Evolutionary conservation across 2,113 vertebrate genomes (phyloP).

Genomic region (Gracilinanus agilis): DNA sequence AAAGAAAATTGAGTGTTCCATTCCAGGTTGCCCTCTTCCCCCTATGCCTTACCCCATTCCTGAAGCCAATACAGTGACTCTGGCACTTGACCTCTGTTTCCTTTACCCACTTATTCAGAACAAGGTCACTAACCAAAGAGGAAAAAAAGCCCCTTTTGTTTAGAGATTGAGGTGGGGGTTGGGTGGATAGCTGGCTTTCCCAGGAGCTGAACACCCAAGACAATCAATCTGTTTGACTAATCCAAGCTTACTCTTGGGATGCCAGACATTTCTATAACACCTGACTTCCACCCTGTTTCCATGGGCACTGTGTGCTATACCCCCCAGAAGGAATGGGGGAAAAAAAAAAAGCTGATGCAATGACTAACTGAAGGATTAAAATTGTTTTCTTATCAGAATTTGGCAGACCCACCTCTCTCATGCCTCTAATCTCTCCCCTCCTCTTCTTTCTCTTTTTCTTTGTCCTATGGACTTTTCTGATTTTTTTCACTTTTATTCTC

Average conservation of each 20-base stretch:
- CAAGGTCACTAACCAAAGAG: neutral
- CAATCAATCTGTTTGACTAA: neutral
- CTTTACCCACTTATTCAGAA: neutral
- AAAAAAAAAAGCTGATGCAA: neutral
- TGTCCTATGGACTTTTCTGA: conserved; percentile 50
- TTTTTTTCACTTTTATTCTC: neutral
- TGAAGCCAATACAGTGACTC: neutral
- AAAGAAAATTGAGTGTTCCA: neutral
- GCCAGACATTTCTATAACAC: fast-evolving
- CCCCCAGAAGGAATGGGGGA: neutral
- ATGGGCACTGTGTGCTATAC: neutral
- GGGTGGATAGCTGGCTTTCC: neutral
- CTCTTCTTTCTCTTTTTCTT: neutral
- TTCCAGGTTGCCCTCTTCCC: neutral
- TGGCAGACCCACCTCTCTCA: fast-evolving
- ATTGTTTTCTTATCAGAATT: neutral
- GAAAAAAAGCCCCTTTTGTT: neutral
- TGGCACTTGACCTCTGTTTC: neutral
- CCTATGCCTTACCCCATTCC: neutral
- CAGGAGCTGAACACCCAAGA: neutral
- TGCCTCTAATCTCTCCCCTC: too few species aligned
- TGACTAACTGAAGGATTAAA: neutral
- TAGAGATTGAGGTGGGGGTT: too few species aligned
- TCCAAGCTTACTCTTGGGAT: neutral
- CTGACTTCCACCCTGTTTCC: fast-evolving